Evolutionary conservation across 2,888 invertebrate genomes (phyloP).

Genomic region (Ichneumon xanthorius): DNA sequence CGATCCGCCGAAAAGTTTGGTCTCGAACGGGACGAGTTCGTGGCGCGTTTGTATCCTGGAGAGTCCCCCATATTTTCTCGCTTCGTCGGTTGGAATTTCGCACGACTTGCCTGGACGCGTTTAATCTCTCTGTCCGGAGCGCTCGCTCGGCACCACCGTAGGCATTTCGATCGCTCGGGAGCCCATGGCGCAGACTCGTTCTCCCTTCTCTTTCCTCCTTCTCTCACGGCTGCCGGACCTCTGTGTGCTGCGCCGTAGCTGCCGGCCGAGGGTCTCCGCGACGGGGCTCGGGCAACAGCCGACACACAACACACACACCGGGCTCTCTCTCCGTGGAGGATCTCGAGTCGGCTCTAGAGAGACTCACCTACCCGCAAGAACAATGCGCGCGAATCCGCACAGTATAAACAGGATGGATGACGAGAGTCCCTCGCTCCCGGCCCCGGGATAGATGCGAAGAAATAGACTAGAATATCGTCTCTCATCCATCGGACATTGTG

Average conservation of each 20-base stretch:
- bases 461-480: neutral
- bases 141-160: constrained; percentile 39
- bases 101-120: constrained; percentile 69
- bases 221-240: constrained; percentile 14
- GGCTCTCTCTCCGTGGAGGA: constrained; percentile 50
- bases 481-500: no score
- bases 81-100: constrained; percentile 66
- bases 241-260: constrained; percentile 38
- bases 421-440: constrained; percentile 23
- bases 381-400: constrained; percentile 53
- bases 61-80: constrained; percentile 46
- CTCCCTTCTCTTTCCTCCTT: constrained; percentile 73
- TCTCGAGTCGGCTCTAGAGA: constrained; percentile 40
- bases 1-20: neutral
- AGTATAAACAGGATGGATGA: constrained; percentile 47
- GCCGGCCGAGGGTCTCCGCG: constrained; percentile 35
- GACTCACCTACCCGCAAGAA: constrained; percentile 47
- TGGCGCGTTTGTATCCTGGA: neutral
- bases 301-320: constrained; percentile 45
- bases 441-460: neutral
- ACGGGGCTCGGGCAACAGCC: neutral
- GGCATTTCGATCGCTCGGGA: constrained; percentile 77
- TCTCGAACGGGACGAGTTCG: neutral
- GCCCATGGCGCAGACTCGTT: constrained; percentile 81
- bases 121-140: constrained; percentile 60